Evolutionary conservation across 2,888 invertebrate genomes (phyloP), one percentile per base, ranked within the genome.

Genomic region (Diogma glabrata): DNA sequence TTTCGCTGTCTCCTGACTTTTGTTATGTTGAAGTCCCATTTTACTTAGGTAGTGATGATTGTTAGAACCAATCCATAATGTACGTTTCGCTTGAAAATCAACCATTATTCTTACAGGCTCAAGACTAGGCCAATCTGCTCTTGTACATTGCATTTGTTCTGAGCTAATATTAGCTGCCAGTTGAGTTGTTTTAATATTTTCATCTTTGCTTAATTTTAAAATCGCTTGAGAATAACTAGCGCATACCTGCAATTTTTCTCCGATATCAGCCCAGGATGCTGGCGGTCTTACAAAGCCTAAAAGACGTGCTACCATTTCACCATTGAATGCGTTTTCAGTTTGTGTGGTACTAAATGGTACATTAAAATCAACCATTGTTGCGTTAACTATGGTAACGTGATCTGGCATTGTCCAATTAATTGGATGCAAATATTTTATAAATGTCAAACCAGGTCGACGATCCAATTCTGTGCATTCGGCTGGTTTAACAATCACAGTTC

Each of bases 381-480:
- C 85, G 62, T 90, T 90, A 5, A 92, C 84, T 38, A 92, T 85
- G 0, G 81, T 78, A 14, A 91, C 92, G 55, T 81, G 83, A 63
- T 95, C 95, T 0, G 95, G 95, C 62, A 91, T 88, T 24, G 83
- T 81, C 66, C 81, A 81, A 67, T 95, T 89, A 0, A 87, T 84
- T 0, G 93, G 93, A 64, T 87, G 84, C 59, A 87, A 82, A 67
- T 93, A 94, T 59, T 88, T 83, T 20, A 92, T 75, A 59, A 89
- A 90, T 0, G 92, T 93, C 3, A 94, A 74, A 0, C 94, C 95
- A 0, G 94, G 91, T 20, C 91, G 76, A 56, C 81, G 81, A 66
- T 89, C 89, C 57, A 82, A 70, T 49, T 78, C 72, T 52, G 87
- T 82, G 63, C 94, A 94, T 63, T 87, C 80, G 24, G 84, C 80